Conservation (phyloP, 2,888 invertebrate species). For the Chaitophorus viminalis region DNA sequence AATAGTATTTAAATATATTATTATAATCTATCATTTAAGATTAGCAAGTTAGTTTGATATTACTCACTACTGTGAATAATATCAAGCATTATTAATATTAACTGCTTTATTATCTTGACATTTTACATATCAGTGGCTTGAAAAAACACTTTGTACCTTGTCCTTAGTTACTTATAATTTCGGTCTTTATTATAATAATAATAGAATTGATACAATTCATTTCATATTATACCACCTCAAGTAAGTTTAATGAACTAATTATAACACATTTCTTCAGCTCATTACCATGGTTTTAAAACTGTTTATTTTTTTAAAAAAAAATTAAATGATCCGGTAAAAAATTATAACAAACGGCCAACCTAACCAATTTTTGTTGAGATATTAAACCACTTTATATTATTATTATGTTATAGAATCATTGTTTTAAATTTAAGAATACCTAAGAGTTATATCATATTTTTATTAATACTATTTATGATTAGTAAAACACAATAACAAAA, state of each 20-base stretch:
- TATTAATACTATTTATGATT: too few species aligned
- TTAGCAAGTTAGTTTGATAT: background rate
- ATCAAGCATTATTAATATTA: background rate
- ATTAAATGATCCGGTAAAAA: background rate
- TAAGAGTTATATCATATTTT: too few species aligned
- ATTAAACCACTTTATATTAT: too few species aligned
- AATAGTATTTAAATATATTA: background rate
- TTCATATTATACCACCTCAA: background rate
- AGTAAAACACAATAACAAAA: too few species aligned
- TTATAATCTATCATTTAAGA: background rate
- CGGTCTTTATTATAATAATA: background rate
- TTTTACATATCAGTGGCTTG: background rate
- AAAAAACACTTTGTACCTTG: background rate
- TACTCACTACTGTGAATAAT: background rate
- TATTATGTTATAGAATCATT: too few species aligned
- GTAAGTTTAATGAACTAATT: background rate
- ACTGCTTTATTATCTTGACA: background rate
- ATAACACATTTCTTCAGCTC: background rate
- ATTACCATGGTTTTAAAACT: background rate
- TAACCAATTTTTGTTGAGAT: too few species aligned
- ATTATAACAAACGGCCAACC: background rate
- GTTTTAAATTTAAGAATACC: too few species aligned
- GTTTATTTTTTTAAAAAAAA: background rate
- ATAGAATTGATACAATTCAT: background rate
- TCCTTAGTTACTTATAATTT: background rate